Evolutionary conservation across 2,797 vertebrate species (phyloP).

Genomic region (Nasua narica): DNA sequence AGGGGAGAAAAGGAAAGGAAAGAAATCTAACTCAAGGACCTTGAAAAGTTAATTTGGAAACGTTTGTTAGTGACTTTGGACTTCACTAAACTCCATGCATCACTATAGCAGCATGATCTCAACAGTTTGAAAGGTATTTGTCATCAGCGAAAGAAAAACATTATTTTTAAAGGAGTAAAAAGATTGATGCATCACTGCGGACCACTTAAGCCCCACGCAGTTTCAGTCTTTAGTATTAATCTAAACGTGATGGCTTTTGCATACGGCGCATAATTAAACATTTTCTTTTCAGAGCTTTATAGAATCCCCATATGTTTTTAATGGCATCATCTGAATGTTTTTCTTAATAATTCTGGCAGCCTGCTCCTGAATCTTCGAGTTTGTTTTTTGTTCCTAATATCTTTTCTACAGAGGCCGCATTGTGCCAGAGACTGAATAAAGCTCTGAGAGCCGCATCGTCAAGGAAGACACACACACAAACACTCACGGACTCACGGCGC

Average conservation of each 20-base stretch:
- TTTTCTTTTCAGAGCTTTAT: conserved; percentile 87
- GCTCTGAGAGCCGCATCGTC: conserved; percentile 57
- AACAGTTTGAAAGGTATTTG: conserved; percentile 85
- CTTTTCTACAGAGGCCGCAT: conserved; percentile 84
- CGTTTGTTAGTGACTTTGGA: conserved; percentile 70
- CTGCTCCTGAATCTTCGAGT: conserved; percentile 82
- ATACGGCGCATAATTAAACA: conserved; percentile 88
- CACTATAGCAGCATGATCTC: conserved; percentile 85
- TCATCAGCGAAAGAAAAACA: conserved; percentile 87
- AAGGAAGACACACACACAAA: neutral
- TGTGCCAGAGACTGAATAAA: conserved; percentile 80
- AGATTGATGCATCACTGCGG: conserved; percentile 85
- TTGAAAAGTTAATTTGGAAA: conserved; percentile 65
- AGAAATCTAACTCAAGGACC: conserved; percentile 8
- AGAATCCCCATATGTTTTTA: conserved; percentile 89
- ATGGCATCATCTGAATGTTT: conserved; percentile 87
- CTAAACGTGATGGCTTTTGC: conserved; percentile 87
- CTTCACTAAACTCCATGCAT: conserved; percentile 83
- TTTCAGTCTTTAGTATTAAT: conserved; percentile 84
- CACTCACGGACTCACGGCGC: neutral
- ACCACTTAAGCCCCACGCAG: conserved; percentile 84
- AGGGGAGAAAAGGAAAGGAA: conserved; percentile 8
- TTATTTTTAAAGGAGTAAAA: conserved; percentile 86
- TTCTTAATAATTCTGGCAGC: conserved; percentile 86
- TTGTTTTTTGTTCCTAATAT: conserved; percentile 86